phyloP scores from a whole-genome alignment of 1,140 invertebrate genomes.

The Triops longicaudatus region DNA sequence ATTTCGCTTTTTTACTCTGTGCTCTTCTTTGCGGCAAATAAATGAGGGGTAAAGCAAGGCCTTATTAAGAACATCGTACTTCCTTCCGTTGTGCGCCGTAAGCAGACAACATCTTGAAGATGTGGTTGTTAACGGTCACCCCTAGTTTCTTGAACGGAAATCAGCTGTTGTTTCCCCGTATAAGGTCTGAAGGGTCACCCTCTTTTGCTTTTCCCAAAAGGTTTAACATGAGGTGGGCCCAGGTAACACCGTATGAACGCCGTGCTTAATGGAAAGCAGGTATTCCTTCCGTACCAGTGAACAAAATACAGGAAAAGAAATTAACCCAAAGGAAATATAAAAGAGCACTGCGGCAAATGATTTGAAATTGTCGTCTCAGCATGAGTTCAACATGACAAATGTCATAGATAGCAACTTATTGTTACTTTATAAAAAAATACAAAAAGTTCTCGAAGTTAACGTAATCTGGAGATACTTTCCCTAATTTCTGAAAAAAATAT shows the following conservation, averaged over 20 bases:
- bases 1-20: not conserved
- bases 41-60: not conserved
- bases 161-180: not conserved
- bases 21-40: not conserved
- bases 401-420: too few relatives aligned
- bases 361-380: too few relatives aligned
- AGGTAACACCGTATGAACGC: not conserved
- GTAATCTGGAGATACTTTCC: too few relatives aligned
- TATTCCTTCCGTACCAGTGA: too few relatives aligned
- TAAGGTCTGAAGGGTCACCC: not conserved
- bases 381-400: too few relatives aligned
- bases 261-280: too few relatives aligned
- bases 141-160: not conserved
- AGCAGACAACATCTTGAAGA: constrained; percentile 15
- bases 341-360: too few relatives aligned
- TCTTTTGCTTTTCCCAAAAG: not conserved
- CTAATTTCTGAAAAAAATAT: too few relatives aligned
- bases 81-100: not conserved
- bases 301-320: too few relatives aligned
- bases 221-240: not conserved
- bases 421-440: too few relatives aligned
- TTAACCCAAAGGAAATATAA: too few relatives aligned
- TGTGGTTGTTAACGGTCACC: not conserved
- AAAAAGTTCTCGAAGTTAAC: too few relatives aligned
- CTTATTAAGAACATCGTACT: constrained; percentile 13